Evolutionary conservation across 2,113 vertebrate species (phyloP).

Genomic region (Tetraodon nigroviridis): DNA sequence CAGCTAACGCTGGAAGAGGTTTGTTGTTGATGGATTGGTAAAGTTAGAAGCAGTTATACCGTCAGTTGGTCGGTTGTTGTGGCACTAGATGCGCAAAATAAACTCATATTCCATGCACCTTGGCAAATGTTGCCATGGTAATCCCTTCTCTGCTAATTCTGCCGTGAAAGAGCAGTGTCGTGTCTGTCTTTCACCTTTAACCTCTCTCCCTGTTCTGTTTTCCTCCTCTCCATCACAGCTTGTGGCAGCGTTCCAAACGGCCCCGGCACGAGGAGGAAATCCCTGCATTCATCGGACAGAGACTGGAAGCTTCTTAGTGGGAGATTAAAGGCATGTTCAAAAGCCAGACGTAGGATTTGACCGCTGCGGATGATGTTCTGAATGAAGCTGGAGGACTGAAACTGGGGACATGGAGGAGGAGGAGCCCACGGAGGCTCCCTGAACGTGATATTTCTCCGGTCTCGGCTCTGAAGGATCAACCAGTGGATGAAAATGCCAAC

Average conservation of each 20-base stretch:
- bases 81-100: background rate
- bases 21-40: conserved; percentile 42
- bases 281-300: conserved; percentile 52
- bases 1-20: conserved; percentile 17
- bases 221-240: conserved; percentile 22
- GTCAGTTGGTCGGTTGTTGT: conserved; percentile 17
- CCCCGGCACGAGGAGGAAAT: conserved; percentile 39
- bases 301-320: conserved; percentile 58
- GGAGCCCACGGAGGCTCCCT: conserved; percentile 52
- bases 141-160: background rate
- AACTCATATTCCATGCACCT: background rate
- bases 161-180: too few relatives aligned
- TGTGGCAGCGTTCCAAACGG: conserved; percentile 26
- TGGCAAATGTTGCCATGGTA: background rate
- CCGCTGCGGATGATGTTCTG: conserved; percentile 19
- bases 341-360: conserved; percentile 22
- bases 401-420: conserved; percentile 55
- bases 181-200: too few relatives aligned
- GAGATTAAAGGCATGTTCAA: conserved; percentile 44
- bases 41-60: conserved; percentile 1
- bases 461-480: conserved; percentile 17
- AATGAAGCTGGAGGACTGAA: conserved; percentile 29
- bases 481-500: conserved; percentile 30
- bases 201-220: conserved; percentile 5
- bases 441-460: conserved; percentile 27